phyloP scores from a whole-genome alignment of 2,888 invertebrate genomes.

The Agrochola circellaris region DNA sequence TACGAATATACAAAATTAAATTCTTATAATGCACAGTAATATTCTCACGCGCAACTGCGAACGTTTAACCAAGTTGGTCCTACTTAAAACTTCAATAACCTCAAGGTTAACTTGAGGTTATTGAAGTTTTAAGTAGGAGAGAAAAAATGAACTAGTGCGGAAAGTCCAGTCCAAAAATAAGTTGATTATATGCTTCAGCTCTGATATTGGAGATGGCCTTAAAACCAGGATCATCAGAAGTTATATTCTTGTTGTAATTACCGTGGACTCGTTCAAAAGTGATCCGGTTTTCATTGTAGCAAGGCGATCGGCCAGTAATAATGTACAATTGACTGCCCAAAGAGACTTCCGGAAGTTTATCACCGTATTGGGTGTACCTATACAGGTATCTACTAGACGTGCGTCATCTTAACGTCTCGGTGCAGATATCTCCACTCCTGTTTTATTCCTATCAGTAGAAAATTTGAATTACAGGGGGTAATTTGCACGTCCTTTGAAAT shows the following conservation, averaged over 20 bases:
- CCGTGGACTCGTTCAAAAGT: conserved; percentile 68
- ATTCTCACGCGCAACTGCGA: conserved; percentile 83
- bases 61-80: conserved; percentile 71
- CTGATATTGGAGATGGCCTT: conserved; percentile 67
- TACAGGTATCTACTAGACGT: neutral
- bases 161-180: conserved; percentile 60
- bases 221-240: conserved; percentile 75
- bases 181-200: conserved; percentile 55
- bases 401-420: conserved; percentile 33
- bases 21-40: conserved; percentile 78
- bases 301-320: conserved; percentile 78
- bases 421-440: conserved; percentile 3
- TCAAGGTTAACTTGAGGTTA: conserved; percentile 71
- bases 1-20: conserved; percentile 80
- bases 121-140: conserved; percentile 63
- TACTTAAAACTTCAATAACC: no score
- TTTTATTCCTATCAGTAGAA: conserved; percentile 53
- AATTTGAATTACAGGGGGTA: conserved; percentile 48
- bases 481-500: conserved; percentile 59
- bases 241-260: conserved; percentile 73
- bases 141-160: conserved; percentile 60
- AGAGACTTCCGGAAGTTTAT: conserved; percentile 73
- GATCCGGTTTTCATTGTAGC: conserved; percentile 78
- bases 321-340: conserved; percentile 57
- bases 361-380: conserved; percentile 8